phyloP scores from a whole-genome alignment of 2,113 vertebrate genomes.

The Pontoporia blainvillei region DNA sequence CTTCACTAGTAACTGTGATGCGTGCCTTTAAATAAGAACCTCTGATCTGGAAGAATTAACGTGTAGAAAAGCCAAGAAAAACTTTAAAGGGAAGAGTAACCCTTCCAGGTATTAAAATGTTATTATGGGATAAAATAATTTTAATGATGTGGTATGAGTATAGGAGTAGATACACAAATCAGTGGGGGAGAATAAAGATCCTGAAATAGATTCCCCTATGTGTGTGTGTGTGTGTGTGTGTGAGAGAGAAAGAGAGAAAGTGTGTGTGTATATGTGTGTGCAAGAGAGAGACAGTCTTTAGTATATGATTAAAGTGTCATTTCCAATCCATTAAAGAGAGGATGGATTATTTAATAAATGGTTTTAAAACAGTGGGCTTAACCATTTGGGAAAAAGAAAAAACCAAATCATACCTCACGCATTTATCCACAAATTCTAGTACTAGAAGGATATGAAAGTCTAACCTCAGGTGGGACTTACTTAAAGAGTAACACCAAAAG shows the following conservation, averaged over 20 bases:
- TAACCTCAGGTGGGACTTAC: background rate
- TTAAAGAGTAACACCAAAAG: background rate
- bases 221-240: background rate
- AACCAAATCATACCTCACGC: background rate
- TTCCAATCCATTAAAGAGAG: constrained; percentile 6
- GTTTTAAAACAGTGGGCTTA: constrained; percentile 17
- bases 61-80: background rate
- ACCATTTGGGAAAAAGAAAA: background rate
- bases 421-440: background rate
- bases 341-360: constrained; percentile 33
- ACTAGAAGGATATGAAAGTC: background rate
- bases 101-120: background rate
- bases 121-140: background rate
- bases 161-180: background rate
- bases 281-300: background rate
- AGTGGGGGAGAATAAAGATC: background rate
- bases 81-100: background rate
- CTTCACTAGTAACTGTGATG: background rate
- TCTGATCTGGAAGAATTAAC: constrained; percentile 19
- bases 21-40: constrained; percentile 18
- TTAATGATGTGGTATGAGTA: background rate
- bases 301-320: background rate
- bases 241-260: background rate
- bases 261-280: background rate
- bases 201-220: background rate